phyloP scores from a whole-genome alignment of 2,113 vertebrate species.

The Dasyornis broadbenti region DNA sequence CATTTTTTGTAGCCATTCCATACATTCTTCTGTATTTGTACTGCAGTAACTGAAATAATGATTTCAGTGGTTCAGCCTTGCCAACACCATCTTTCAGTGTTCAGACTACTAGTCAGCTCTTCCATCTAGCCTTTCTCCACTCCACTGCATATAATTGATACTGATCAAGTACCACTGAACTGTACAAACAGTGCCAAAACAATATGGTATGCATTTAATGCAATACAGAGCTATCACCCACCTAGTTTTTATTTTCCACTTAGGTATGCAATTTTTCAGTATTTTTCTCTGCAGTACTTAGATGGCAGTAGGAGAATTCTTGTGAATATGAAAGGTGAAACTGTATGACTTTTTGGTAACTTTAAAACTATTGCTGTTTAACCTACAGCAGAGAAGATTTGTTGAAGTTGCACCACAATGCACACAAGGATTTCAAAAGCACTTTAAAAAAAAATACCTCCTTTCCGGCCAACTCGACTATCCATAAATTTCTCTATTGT shows the following conservation, averaged over 20 bases:
- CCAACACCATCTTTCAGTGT: neutral
- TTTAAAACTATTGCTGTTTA: neutral
- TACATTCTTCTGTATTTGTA: neutral
- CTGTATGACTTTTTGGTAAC: neutral
- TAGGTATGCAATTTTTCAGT: neutral
- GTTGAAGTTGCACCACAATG: neutral
- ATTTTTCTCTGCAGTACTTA: neutral
- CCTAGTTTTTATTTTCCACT: neutral
- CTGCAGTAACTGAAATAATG: neutral
- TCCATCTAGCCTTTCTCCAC: neutral
- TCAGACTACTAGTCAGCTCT: neutral
- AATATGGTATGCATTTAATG: neutral
- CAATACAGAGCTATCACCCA: neutral
- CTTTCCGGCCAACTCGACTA: slow-evolving; percentile 86
- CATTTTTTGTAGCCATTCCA: neutral
- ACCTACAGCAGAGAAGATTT: neutral
- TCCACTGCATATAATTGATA: neutral
- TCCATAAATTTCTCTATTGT: slow-evolving; percentile 97
- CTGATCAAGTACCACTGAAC: neutral
- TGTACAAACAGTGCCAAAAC: neutral
- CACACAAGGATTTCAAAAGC: neutral
- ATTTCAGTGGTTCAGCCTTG: neutral
- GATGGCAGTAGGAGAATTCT: neutral
- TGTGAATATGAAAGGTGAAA: neutral
- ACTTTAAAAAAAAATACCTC: slow-evolving; percentile 72